phyloP scores from a whole-genome alignment of 2,113 vertebrate species.

The Caretta caretta region DNA sequence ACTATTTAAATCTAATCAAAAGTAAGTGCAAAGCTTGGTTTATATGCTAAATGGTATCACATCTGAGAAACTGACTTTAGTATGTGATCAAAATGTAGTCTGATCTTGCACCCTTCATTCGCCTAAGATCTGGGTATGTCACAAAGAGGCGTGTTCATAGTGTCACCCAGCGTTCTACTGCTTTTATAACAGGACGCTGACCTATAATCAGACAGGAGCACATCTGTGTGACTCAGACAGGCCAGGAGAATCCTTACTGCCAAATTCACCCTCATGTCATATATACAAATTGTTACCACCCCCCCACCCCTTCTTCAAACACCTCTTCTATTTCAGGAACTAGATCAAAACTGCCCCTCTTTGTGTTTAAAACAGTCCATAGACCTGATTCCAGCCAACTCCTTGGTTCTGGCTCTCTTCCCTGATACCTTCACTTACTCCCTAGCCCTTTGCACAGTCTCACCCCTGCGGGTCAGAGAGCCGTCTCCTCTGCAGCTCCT shows the following conservation, averaged over 20 bases:
- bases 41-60: background rate
- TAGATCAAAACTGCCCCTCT: accelerated
- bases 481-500: background rate
- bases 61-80: accelerated
- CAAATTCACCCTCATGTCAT: accelerated
- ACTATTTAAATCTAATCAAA: accelerated
- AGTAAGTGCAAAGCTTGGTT: background rate
- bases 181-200: background rate
- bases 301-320: background rate
- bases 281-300: accelerated
- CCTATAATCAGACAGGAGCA: background rate
- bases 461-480: background rate
- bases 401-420: accelerated
- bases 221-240: accelerated
- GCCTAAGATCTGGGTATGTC: background rate
- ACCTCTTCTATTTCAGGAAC: accelerated
- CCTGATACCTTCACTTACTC: background rate
- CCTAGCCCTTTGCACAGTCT: background rate
- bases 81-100: accelerated
- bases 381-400: accelerated
- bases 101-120: accelerated
- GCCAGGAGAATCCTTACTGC: background rate
- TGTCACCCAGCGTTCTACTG: accelerated
- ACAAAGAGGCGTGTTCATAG: background rate
- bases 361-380: background rate